Evolutionary conservation across 2,113 vertebrate species (phyloP).

Genomic region (Cyprinodon variegatus): DNA sequence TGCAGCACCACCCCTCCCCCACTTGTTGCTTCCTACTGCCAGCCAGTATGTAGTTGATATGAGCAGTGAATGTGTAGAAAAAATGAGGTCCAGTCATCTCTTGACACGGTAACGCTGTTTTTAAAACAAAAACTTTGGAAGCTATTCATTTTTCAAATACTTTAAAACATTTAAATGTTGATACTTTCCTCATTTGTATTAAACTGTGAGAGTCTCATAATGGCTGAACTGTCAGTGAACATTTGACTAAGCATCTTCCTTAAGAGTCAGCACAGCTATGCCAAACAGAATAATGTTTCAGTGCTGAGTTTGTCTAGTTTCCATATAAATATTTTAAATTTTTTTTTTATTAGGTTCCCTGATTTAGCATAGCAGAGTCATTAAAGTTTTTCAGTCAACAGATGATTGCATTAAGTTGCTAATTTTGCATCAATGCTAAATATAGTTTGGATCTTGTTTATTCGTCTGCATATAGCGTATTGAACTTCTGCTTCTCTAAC

Average conservation of each 20-base stretch:
- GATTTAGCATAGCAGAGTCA: neutral
- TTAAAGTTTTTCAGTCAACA: neutral
- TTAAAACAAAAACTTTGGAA: neutral
- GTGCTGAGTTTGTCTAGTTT: neutral
- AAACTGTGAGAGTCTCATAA: conserved; percentile 28
- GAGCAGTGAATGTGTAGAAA: no score
- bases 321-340: neutral
- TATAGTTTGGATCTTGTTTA: neutral
- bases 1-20: neutral
- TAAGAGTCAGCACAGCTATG: conserved; percentile 1
- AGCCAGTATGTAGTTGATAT: neutral
- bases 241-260: conserved; percentile 46
- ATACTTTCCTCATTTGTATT: neutral
- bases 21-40: neutral
- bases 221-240: conserved; percentile 51
- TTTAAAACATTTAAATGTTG: neutral
- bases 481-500: conserved; percentile 22
- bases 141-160: neutral
- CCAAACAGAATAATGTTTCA: conserved; percentile 12
- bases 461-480: conserved; percentile 3
- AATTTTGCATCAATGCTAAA: neutral
- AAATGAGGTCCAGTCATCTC: neutral
- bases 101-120: neutral
- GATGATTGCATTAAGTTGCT: neutral
- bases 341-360: neutral